Evolutionary conservation across 2,113 vertebrate genomes (phyloP), one percentile per base, ranked within the genome.

Genomic region (Embiotoca jacksoni): DNA sequence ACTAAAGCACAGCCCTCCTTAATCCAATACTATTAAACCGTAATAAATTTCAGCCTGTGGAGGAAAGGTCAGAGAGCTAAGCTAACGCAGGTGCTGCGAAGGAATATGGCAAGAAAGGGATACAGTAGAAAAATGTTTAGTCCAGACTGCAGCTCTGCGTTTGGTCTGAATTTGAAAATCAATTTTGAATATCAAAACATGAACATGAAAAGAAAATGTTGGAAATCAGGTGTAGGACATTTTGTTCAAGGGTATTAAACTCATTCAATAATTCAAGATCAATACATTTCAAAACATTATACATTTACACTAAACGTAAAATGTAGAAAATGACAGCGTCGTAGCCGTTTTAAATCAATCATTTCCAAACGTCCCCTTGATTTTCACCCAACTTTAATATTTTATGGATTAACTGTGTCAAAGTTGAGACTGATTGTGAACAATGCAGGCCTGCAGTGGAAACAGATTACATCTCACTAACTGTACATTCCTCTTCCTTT

Each of bases 1-100:
- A 49, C n/a, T 66, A 15, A 54, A 70, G 59, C 52, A 6, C 49
- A 53, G 57, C 69, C 80, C 73, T 88, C 86, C 90, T 76, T 90
- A 3, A 83, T 55, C 59, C 83, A 85, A 92, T 70, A 91, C 56
- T 14, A 41, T 88, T 75, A 83, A 66, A 81, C 32, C 69, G 53
- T 15, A 80, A 72, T 84, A 32, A 23, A 63, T 74, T 53, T 49
- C 53, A 61, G 11, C 13, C 4, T 54, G 46, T 33, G 59, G 75
- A 81, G 81, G 76, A 35, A 66, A 64, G 65, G 57, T 31, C 13
- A 54, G 39, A 71, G 57, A 58, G 66, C 13, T 0, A 30, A 44
- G 52, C 31, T 52, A 23, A 39, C 6, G 14, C 0, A 59, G 72
- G 35, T 69, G 61, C 11, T 44, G 32, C 35, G 35, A 31, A 7